Base-by-base conservation (phyloP, 2,888 invertebrate species). In the Odiellus spinosus region DNA sequence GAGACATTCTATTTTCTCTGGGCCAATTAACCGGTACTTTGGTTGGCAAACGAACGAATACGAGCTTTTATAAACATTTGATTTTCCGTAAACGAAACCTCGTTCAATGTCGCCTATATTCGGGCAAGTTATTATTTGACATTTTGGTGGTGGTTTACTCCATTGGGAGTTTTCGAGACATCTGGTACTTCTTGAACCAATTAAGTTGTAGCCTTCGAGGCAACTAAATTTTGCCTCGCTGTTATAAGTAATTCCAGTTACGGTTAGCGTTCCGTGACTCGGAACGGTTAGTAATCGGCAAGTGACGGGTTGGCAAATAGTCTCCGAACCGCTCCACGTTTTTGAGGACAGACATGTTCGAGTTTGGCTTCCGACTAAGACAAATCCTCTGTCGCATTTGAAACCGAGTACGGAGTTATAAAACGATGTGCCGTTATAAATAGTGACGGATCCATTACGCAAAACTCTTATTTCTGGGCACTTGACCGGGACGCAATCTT, bases 301-400 rank as follows among this genome's bases (percentile, higher is more conserved):
- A 5, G 36, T 44, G 18, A 50, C 41, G 8, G 53, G 45, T 21
- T 47, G 44, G 38, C 53, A 53, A 10, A 40, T 32, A 10, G 62
- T 63, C 45, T 59, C 55, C 21, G 56, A 50, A 15, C 56, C 56
- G 2, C 59, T 55, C 63, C 63, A 63, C 19, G 59, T 59, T 18
- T 59, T 60, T 46, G 60, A 59, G 35, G 56, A 55, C 40, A 55
- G 56, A 42, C 63, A 63, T 2, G 21, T 3, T 35, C 17, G 11
- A 15, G 26, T 34, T 47, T 51, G 5, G 14, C 54, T 56, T 1
- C 62, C 62, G 48, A 60, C 56, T 8, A 61, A 55, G 8, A 57
- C 55, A 48, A 58, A 60, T 5, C 61, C 61, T 21, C 42, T 48
- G 8, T n/a, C 8, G 18, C 52, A 52, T 12, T 36, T 39, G 14